Percentiles rank a stretch among this genome's conserved stretches.
Evolutionary conservation across 2,113 vertebrate species (phyloP).

Genomic region (Pachypanchax playfairii): DNA sequence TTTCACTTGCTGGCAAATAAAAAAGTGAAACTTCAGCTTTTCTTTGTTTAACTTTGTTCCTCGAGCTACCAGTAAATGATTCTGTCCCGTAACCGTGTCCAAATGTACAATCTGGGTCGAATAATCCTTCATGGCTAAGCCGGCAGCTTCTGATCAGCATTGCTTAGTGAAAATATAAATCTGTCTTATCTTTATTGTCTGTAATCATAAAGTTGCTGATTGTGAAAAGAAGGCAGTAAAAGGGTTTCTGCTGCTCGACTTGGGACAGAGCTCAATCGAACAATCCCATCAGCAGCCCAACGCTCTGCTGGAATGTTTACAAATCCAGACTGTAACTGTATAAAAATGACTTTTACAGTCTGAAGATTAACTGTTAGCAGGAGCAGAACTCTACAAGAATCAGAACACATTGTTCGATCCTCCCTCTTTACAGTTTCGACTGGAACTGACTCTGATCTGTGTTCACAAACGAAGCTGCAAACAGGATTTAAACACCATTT

Average conservation of each 20-base stretch:
- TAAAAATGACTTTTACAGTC: conserved; percentile 17
- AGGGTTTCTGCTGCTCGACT: conserved; percentile 37
- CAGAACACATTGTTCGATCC: background rate
- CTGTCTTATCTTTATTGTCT: conserved; percentile 56
- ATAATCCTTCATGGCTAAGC: conserved; percentile 9
- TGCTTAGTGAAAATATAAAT: conserved; percentile 50
- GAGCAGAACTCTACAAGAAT: background rate
- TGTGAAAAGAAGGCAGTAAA: conserved; percentile 53
- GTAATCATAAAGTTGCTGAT: conserved; percentile 56
- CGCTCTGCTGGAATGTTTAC: conserved; percentile 50
- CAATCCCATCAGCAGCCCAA: conserved; percentile 44
- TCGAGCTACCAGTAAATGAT: conserved; percentile 29
- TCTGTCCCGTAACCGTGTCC: conserved; percentile 39
- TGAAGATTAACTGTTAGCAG: conserved; percentile 6
- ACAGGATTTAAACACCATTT: too few species aligned
- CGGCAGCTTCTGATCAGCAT: conserved; percentile 27
- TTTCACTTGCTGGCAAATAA: background rate
- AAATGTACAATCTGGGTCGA: conserved; percentile 39
- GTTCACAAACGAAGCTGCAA: too few species aligned
- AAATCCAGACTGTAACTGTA: conserved; percentile 23
- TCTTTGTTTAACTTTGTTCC: conserved; percentile 31
- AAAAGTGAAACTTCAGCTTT: conserved; percentile 16
- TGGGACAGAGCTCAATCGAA: conserved; percentile 22
- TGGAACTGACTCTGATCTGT: too few species aligned
- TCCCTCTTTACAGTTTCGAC: too few species aligned